Conservation (phyloP, 1,140 invertebrate species). For the Bemisia tabaci region DNA sequence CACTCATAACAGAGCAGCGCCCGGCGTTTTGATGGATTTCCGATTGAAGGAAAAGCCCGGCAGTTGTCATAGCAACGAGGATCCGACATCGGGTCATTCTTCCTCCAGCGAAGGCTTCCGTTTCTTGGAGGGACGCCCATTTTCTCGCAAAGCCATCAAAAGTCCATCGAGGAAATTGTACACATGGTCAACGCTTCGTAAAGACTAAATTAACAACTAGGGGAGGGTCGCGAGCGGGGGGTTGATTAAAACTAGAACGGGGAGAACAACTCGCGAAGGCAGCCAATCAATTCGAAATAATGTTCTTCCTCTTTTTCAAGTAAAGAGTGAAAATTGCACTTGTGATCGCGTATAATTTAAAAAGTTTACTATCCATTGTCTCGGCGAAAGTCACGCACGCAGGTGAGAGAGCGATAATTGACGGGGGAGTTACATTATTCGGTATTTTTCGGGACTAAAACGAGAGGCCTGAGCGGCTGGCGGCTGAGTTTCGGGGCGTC, state of each 20-base stretch:
- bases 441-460: neutral
- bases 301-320: neutral
- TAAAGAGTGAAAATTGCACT: neutral
- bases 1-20: conserved; percentile 14
- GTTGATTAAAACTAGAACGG: conserved; percentile 1
- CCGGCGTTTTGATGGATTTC: conserved; percentile 8
- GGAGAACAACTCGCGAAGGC: too few species aligned
- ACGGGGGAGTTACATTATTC: neutral
- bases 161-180: neutral
- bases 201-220: neutral
- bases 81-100: conserved; percentile 1
- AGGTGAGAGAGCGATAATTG: too few species aligned
- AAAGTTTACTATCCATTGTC: neutral
- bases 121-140: neutral
- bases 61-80: conserved; percentile 12
- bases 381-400: neutral
- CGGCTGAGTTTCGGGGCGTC: neutral
- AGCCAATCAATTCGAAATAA: neutral
- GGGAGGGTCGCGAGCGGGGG: neutral
- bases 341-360: neutral
- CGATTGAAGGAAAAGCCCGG: conserved; percentile 12
- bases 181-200: neutral
- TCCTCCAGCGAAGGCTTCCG: neutral
- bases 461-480: neutral
- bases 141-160: conserved; percentile 6